Evolutionary conservation across 2,113 vertebrate genomes (phyloP), one percentile per base, ranked within the genome.

Genomic region (Mohoua ochrocephala): DNA sequence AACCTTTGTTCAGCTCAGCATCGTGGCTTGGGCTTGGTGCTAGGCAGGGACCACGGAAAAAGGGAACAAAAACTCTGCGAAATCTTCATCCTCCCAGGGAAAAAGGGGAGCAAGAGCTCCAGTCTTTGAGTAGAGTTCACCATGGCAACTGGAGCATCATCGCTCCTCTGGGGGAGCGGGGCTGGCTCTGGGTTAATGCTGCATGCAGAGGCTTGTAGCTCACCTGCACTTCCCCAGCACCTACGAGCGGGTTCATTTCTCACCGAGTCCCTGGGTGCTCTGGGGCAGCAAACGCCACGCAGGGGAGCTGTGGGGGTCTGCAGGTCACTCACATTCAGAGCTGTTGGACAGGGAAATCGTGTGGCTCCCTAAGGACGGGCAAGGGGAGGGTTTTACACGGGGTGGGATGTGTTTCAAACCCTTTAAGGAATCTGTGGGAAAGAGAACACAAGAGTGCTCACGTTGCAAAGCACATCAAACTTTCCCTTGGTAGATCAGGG

Each of bases 61-160:
- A 49, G 26, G 45, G 37, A 86, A 33, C 27, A 42, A 59, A 74
- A 75, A 2, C 77, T 71, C 44, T 35, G 41, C 0, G 1, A 77
- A 81, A 80, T n/a, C 60, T 68, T n/a, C 28, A 23, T 21, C 20
- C 15, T 86, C n/a, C 41, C 64, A 3, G 10, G 76, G 52, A 49
- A 56, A 82, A 89, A 70, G 26, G 37, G 64, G 49, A 75, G 57
- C 31, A 47, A 39, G 73, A 83, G 41, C 69, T 33, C 26, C 47
- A 78, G 0, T 17, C 77, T 41, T 67, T 6, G 73, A 89, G 84
- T 23, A 13, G 89, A 54, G 84, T 9, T 95, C 91, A 84, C 94
- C 89, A 84, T 93, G 89, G 95, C 81, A 95, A 91, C 87, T 78
- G 22, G 42, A 84, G 73, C 79, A 71, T 59, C 84, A 22, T 17